phyloP scores from a whole-genome alignment of 1,140 invertebrate genomes.

The Brachionus calyciflorus region DNA sequence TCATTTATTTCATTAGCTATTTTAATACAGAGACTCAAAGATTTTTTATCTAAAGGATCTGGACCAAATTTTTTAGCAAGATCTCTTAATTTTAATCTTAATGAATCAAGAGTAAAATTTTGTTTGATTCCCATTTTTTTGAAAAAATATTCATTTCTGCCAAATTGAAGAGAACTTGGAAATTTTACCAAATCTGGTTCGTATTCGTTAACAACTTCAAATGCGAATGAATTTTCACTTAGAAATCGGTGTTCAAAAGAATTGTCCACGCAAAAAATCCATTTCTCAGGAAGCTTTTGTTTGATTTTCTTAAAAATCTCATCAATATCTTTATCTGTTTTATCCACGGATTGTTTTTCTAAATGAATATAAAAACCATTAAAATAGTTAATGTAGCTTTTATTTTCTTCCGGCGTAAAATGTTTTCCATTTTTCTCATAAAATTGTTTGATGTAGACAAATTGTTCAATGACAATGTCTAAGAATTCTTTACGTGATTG shows the following conservation, averaged over 20 bases:
- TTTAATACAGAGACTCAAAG: background rate
- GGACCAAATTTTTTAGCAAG: background rate
- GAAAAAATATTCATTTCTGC: conserved; percentile 8
- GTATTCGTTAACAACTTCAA: background rate
- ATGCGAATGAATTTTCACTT: background rate
- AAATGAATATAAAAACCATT: conserved; percentile 6
- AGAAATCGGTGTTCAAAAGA: background rate
- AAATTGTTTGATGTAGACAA: background rate
- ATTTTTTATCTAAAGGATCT: background rate
- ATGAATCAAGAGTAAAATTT: background rate
- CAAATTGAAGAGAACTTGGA: background rate
- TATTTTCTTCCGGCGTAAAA: background rate
- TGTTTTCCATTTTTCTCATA: background rate
- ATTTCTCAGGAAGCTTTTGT: background rate
- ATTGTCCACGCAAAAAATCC: background rate
- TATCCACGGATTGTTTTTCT: background rate
- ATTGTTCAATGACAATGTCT: background rate
- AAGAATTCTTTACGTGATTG: background rate
- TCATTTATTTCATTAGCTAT: conserved; percentile 23
- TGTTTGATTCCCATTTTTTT: conserved; percentile 3
- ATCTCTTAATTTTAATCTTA: background rate
- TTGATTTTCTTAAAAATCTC: background rate
- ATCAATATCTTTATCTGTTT: background rate
- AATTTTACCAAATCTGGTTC: conserved; percentile 13
- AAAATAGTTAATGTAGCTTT: background rate